Evolutionary conservation across 2,113 vertebrate species (phyloP), one percentile per base, ranked within the genome.

Genomic region (Ophiodon elongatus): DNA sequence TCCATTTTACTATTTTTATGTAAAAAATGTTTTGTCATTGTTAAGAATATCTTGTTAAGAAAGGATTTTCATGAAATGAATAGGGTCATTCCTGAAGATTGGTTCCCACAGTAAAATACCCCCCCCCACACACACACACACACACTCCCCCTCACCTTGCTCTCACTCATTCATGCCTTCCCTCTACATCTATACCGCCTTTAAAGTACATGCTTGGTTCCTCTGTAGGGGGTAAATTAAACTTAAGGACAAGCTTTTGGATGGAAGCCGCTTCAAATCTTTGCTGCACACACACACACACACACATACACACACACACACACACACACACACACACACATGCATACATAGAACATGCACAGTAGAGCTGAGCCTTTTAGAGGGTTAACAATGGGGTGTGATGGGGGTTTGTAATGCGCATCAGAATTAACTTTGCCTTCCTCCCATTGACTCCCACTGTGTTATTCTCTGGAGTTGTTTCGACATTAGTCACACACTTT

Each of bases 181-280:
- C 66, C 47, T 80, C 52, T 64, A 78, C 77, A 81, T 77, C 80
- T 73, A 65, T 54, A 68, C 63, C 31, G 41, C 70, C 72, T 90
- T 82, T 72, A 89, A 77, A 79, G 77, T 87, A 76, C 74, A 73
- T 74, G 79, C 82, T 88, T 70, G 84, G 71, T 69, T 88, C 73
- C 86, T 80, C 88, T 84, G 39, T 76, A 69, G 92, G 93, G 92
- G 93, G 92, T 94, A 89, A 90, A 94, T 94, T 79, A 94, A 93
- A 92, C 73, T 89, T 85, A 82, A 91, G 54, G 69, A 83, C 76
- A 77, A 92, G 88, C 82, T 91, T 87, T 85, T 80, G 66, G 35
- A 29, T 63, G 4, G 79, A 76, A 88, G 66, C 68, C 0, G 35
- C 37, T 60, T 84, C 68, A 91, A 85, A 59, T 83, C 80, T 86